Conservation (phyloP, 2,888 invertebrate species). For the Nomada flava region DNA sequence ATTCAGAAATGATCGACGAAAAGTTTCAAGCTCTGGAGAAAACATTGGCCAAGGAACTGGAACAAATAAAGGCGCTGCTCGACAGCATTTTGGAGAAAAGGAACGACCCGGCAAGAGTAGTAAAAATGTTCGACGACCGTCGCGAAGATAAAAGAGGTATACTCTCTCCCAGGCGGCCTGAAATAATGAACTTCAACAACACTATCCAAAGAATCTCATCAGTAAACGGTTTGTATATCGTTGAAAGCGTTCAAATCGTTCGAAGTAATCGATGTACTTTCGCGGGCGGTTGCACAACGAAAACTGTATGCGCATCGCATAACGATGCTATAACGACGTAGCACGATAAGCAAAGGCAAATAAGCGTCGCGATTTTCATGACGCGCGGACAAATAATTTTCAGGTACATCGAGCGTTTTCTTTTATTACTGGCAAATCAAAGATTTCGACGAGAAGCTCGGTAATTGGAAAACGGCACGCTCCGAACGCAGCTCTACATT, state of each 20-base stretch:
- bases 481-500: constrained; percentile 82
- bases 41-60: constrained; percentile 65
- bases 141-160: neutral
- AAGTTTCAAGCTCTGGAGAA: constrained; percentile 71
- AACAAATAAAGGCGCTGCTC: constrained; percentile 67
- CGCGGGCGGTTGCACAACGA: neutral
- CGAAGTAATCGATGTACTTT: neutral
- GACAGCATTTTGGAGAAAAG: constrained; percentile 23
- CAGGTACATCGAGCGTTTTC: constrained; percentile 72
- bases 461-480: constrained; percentile 80
- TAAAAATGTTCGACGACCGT: constrained; percentile 6
- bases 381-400: constrained; percentile 10
- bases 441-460: constrained; percentile 80
- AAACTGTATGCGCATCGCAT: neutral
- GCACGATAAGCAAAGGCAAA: neutral
- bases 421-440: constrained; percentile 83
- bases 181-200: constrained; percentile 70
- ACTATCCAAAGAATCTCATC: constrained; percentile 61
- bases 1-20: constrained; percentile 73
- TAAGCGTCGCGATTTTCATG: neutral
- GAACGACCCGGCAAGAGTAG: neutral
- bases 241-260: neutral
- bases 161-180: constrained; percentile 62
- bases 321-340: neutral
- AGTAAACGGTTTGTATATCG: constrained; percentile 51